Percentiles rank a stretch among this genome's conserved stretches.
Evolutionary conservation across 1,140 invertebrate species (phyloP).

Genomic region (Drosophila dunni): DNA sequence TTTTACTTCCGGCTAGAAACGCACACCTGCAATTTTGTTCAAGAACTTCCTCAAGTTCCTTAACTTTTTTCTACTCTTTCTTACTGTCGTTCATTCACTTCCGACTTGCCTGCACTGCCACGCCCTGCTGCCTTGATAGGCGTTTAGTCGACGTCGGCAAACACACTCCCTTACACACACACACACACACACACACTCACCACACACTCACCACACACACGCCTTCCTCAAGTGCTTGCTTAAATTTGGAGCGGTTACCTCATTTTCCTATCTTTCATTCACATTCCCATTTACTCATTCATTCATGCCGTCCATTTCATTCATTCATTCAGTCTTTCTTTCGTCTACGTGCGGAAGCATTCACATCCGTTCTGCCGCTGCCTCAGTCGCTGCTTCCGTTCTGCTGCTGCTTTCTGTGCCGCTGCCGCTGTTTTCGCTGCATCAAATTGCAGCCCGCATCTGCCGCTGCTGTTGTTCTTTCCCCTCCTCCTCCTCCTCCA

Average conservation of each 20-base stretch:
- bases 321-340: conserved; percentile 37
- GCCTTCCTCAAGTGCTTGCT: conserved; percentile 24
- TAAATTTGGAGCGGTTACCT: conserved; percentile 37
- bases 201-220: neutral
- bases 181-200: conserved; percentile 11
- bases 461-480: conserved; percentile 38
- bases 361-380: conserved; percentile 69
- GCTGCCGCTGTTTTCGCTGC: conserved; percentile 12
- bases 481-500: too few relatives aligned
- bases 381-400: conserved; percentile 53
- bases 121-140: neutral
- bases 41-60: conserved; percentile 22
- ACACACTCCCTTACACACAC: conserved; percentile 7
- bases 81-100: conserved; percentile 26
- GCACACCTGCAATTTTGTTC: conserved; percentile 6
- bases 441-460: conserved; percentile 31
- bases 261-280: conserved; percentile 16
- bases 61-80: conserved; percentile 2
- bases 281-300: conserved; percentile 27
- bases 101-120: conserved; percentile 16
- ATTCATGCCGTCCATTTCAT: conserved; percentile 22
- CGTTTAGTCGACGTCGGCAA: conserved; percentile 10
- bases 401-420: conserved; percentile 21
- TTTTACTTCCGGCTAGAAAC: conserved; percentile 37
- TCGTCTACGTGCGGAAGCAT: conserved; percentile 73